These are phyloP conservation scores for Notoglanidium macrostoma DNA, from an alignment of 2,797 vertebrate species.

Conservation along the genomic window DNA sequence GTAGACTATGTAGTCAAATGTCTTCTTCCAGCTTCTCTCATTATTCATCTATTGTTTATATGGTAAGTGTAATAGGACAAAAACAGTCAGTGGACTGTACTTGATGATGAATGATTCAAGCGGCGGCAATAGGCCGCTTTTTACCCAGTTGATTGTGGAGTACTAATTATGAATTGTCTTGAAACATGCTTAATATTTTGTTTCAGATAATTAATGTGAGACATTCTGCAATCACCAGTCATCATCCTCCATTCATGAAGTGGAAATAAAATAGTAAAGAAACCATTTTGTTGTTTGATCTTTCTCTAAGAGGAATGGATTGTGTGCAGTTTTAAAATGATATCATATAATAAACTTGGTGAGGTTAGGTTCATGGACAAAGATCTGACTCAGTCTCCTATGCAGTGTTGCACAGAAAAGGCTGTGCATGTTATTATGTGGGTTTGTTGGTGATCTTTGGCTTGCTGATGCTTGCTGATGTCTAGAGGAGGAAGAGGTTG, in stretches of 20 bases:
- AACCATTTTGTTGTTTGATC: neutral
- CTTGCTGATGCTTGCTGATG: slow-evolving; percentile 27
- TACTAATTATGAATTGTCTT: slow-evolving; percentile 34
- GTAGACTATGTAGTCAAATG: slow-evolving; percentile 22
- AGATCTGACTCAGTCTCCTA: neutral
- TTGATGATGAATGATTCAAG: slow-evolving; percentile 26
- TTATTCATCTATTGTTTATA: slow-evolving; percentile 50
- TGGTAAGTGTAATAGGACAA: slow-evolving; percentile 21
- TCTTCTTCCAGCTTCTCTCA: slow-evolving; percentile 33
- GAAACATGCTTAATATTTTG: slow-evolving; percentile 6
- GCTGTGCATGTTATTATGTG: neutral
- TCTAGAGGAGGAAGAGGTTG: slow-evolving; percentile 65
- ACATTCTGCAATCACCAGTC: neutral
- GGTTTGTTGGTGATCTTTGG: slow-evolving; percentile 11
- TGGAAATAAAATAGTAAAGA: slow-evolving; percentile 11
- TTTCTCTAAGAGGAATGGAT: neutral
- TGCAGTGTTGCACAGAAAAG: neutral
- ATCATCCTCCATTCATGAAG: slow-evolving; percentile 1
- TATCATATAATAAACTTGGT: neutral
- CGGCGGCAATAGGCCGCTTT: neutral
- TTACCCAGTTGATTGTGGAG: slow-evolving; percentile 13
- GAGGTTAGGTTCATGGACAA: neutral
- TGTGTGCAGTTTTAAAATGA: neutral
- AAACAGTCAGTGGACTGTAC: neutral
- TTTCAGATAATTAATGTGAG: slow-evolving; percentile 6